Evolutionary conservation across 2,797 vertebrate genomes (phyloP).

Genomic region (Catamblyrhynchus diadema): DNA sequence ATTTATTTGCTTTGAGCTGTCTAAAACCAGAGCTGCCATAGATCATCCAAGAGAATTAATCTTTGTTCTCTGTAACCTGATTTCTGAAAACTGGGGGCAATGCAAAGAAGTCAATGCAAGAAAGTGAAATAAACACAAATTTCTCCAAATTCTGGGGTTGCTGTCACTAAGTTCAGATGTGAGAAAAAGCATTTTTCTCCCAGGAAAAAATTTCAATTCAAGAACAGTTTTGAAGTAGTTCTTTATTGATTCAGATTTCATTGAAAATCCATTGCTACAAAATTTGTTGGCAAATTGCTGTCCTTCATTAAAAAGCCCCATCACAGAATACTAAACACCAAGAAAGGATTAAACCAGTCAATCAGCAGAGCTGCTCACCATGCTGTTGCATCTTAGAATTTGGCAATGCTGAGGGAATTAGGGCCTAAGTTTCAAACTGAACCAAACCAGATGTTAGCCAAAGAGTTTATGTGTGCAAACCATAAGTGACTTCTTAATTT

Average conservation of each 20-base stretch:
- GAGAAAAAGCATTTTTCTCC: not conserved
- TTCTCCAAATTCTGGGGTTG: not conserved
- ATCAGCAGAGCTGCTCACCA: not conserved
- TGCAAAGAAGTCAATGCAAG: not conserved
- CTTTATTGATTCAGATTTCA: not conserved
- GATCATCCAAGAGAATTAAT: constrained; percentile 32
- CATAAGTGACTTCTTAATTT: constrained; percentile 23
- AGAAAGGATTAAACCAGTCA: not conserved
- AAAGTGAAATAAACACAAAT: not conserved
- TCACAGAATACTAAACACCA: not conserved
- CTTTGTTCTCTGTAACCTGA: not conserved
- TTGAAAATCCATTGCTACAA: not conserved
- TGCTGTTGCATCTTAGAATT: not conserved
- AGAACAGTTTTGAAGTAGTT: not conserved
- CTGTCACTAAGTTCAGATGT: not conserved
- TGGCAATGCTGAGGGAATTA: not conserved
- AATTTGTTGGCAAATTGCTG: not conserved
- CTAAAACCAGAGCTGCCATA: constrained; percentile 5
- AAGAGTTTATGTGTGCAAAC: not conserved
- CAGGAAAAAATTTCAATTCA: not conserved
- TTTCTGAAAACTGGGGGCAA: constrained; percentile 31
- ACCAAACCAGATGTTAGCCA: not conserved
- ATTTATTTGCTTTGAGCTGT: constrained; percentile 24
- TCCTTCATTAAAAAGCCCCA: not conserved
- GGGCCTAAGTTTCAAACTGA: not conserved